Percentiles rank a stretch among this genome's conserved stretches.
Conservation (phyloP, 2,113 vertebrate species). For the Glaucidium brasilianum region DNA sequence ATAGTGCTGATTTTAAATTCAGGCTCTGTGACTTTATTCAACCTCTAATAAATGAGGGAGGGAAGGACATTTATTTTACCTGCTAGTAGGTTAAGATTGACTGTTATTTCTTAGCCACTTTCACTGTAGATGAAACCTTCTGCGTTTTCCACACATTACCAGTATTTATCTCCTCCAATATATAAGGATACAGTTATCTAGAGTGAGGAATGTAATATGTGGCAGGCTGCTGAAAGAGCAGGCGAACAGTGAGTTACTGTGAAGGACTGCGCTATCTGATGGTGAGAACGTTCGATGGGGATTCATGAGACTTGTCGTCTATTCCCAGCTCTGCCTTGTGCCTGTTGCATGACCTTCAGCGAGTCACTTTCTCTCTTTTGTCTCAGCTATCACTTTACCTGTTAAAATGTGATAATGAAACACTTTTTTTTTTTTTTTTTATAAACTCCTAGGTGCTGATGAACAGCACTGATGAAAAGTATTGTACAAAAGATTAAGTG, state of each 20-base stretch:
- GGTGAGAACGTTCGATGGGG: not conserved
- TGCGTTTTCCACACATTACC: not conserved
- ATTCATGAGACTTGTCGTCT: not conserved
- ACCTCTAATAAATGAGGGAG: not conserved
- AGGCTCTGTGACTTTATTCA: not conserved
- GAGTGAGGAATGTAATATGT: conserved; percentile 7
- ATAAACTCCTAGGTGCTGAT: conserved; percentile 20
- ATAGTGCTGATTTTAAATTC: not conserved
- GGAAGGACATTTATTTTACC: not conserved
- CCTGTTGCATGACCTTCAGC: conserved; percentile 44
- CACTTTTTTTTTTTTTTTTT: not conserved
- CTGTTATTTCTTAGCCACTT: not conserved
- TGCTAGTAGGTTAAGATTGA: not conserved
- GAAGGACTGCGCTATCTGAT: not conserved
- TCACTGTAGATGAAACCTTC: not conserved
- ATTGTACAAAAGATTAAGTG: not conserved
- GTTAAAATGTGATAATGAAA: conserved; percentile 60
- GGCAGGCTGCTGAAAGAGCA: conserved; percentile 24
- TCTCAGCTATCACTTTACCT: conserved; percentile 20
- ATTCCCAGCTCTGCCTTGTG: not conserved
- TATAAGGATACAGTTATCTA: not conserved
- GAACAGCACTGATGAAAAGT: conserved; percentile 1
- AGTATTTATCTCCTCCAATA: not conserved
- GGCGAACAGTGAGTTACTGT: not conserved
- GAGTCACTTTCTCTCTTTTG: conserved; percentile 21